Evolutionary conservation across 2,797 vertebrate species (phyloP).

Genomic region (Cottoperca gobio): DNA sequence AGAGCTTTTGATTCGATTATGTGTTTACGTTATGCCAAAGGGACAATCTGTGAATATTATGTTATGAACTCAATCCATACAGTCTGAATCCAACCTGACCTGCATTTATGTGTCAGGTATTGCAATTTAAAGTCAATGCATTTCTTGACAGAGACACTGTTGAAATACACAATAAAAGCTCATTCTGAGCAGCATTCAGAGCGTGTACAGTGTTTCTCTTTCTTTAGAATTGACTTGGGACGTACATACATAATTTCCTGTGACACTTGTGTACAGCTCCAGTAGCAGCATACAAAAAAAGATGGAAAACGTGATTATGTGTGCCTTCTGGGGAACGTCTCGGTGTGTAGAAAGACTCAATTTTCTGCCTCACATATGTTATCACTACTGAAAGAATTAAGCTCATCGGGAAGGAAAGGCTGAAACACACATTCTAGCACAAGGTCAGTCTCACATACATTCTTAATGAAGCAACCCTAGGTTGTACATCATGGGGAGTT

Average conservation of each 20-base stretch:
- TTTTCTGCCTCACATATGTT: constrained; percentile 57
- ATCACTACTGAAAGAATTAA: constrained; percentile 25
- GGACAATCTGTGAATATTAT: background rate
- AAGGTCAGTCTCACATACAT: constrained; percentile 44
- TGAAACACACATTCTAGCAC: constrained; percentile 28
- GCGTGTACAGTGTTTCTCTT: background rate
- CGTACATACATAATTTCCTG: constrained; percentile 25
- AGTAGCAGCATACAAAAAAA: constrained; percentile 8
- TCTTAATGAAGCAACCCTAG: constrained; percentile 41
- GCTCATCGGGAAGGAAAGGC: constrained; percentile 47
- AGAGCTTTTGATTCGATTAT: background rate
- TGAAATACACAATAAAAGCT: constrained; percentile 17
- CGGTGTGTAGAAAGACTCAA: constrained; percentile 16
- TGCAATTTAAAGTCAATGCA: constrained; percentile 1
- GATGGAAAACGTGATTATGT: constrained; percentile 43
- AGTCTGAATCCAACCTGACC: constrained; percentile 8
- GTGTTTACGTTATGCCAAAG: background rate
- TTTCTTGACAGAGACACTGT: constrained; percentile 8
- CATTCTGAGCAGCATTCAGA: background rate
- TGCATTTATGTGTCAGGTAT: constrained; percentile 7
- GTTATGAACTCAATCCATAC: background rate
- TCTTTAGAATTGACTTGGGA: constrained; percentile 27
- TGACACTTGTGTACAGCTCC: constrained; percentile 9
- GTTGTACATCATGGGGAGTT: constrained; percentile 25
- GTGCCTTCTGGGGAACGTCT: constrained; percentile 24